Conservation (phyloP, 1,140 invertebrate genomes). For the Elysia chlorotica region DNA sequence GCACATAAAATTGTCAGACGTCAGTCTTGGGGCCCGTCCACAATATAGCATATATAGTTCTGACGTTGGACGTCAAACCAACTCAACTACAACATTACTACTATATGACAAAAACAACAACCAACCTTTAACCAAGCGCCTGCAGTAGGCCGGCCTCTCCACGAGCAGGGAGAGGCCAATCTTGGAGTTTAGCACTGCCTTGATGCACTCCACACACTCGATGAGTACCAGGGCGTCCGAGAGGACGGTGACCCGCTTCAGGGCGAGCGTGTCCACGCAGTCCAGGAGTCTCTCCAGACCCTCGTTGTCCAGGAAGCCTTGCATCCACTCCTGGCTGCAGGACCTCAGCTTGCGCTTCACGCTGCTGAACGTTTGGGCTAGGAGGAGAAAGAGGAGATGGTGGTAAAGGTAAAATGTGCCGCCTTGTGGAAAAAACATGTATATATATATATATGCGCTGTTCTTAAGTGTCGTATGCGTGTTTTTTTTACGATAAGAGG, state of each 20-base stretch:
- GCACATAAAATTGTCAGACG: no score
- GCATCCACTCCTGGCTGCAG: conserved; percentile 61
- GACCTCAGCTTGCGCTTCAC: conserved; percentile 60
- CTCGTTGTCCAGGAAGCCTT: conserved; percentile 63
- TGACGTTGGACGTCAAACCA: no score
- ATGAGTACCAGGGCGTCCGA: conserved; percentile 13
- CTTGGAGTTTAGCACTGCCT: conserved; percentile 65
- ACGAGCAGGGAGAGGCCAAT: conserved; percentile 65
- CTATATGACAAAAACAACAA: no score
- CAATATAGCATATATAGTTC: no score
- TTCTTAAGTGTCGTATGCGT: no score
- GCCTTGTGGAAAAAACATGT: no score
- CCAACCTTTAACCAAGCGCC: conserved; percentile 62
- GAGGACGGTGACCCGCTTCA: conserved; percentile 24
- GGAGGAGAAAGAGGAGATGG: neutral
- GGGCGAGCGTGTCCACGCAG: conserved; percentile 59
- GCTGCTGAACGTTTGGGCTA: conserved; percentile 59
- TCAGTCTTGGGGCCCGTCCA: no score
- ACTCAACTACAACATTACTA: no score
- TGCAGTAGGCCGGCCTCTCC: conserved; percentile 57
- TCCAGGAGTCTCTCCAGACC: conserved; percentile 64
- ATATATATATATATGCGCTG: no score
- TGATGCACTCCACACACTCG: conserved; percentile 39
- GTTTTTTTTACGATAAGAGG: no score
- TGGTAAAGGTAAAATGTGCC: no score